Evolutionary conservation across 2,888 invertebrate genomes (phyloP).

Genomic region (Apodemia duryi): DNA sequence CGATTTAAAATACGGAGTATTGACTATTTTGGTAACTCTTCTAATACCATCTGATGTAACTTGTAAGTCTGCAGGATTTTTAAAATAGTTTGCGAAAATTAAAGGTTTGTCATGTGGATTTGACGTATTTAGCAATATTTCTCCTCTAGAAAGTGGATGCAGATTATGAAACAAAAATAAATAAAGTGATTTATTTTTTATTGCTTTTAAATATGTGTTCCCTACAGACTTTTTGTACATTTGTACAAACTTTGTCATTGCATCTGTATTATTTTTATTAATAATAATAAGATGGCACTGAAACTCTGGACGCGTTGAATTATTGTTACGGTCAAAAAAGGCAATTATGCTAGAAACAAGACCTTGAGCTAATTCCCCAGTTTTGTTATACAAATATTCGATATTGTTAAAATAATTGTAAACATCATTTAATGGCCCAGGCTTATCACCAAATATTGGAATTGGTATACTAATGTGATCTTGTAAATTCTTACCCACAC

Average conservation of each 20-base stretch:
- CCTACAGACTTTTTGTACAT: constrained; percentile 40
- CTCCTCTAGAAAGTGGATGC: constrained; percentile 74
- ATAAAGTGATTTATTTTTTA: constrained; percentile 45
- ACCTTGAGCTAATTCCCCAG: constrained; percentile 66
- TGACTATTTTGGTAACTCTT: constrained; percentile 42
- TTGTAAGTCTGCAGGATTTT: constrained; percentile 73
- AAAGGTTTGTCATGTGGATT: constrained; percentile 79
- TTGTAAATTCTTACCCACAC: constrained; percentile 76
- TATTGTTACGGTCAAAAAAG: constrained; percentile 43
- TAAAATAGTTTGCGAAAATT: constrained; percentile 82
- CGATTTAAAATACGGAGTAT: constrained; percentile 42
- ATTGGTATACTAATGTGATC: constrained; percentile 67
- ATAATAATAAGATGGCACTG: constrained; percentile 40
- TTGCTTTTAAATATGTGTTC: constrained; percentile 40
- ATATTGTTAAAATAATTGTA: constrained; percentile 48
- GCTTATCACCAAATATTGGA: constrained; percentile 45
- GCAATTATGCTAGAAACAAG: constrained; percentile 74
- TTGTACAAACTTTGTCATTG: constrained; percentile 11
- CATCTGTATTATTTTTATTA: constrained; percentile 44
- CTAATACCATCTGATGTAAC: constrained; percentile 42
- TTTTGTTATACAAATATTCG: constrained; percentile 69
- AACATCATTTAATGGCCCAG: constrained; percentile 38
- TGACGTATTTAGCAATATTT: constrained; percentile 71
- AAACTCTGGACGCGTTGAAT: constrained; percentile 48
- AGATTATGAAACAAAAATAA: constrained; percentile 51